phyloP scores from a whole-genome alignment of 2,797 vertebrate genomes.

The Galago senegalensis region DNA sequence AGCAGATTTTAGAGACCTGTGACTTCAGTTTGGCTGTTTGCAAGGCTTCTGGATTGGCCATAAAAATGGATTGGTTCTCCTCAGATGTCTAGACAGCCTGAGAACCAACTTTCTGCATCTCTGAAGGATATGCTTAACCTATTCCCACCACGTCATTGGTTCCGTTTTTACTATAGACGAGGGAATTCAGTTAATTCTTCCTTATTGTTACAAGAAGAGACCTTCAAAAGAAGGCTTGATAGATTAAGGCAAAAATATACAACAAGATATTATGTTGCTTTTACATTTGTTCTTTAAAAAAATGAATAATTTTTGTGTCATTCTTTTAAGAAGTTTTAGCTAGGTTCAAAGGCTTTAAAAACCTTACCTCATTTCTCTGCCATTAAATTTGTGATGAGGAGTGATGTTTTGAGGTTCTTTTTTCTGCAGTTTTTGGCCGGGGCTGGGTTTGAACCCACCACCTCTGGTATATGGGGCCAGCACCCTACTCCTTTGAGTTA shows the following conservation, averaged over 20 bases:
- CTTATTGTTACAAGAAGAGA: neutral
- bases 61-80: neutral
- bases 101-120: neutral
- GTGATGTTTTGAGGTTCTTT: constrained; percentile 12
- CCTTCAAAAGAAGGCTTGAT: neutral
- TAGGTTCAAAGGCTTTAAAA: neutral
- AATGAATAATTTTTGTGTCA: constrained; percentile 22
- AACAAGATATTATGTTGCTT: neutral
- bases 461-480: too few species aligned
- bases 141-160: neutral
- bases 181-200: neutral
- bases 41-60: neutral
- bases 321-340: constrained; percentile 6
- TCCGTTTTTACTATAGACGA: neutral
- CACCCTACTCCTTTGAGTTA: neutral
- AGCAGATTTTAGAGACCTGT: neutral
- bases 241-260: neutral
- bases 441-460: too few species aligned
- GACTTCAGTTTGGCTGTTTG: neutral
- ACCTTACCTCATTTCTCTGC: neutral
- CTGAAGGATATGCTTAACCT: neutral
- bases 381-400: neutral
- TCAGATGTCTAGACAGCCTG: neutral
- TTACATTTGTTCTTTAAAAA: constrained; percentile 39
- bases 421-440: neutral